Evolutionary conservation across 2,888 invertebrate genomes (phyloP).

Genomic region (Temnothorax ravouxi): DNA sequence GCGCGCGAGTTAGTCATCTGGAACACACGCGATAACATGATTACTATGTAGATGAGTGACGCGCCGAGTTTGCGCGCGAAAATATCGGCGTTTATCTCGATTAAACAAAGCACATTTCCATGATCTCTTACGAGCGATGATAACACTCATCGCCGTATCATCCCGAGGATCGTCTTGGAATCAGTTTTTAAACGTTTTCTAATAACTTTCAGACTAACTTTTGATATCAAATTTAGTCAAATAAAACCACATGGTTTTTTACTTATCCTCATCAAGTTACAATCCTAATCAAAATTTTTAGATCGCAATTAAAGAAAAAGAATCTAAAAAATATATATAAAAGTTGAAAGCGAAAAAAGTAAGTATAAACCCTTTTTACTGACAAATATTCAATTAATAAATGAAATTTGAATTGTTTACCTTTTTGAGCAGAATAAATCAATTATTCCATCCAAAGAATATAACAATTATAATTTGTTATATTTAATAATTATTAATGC

Average conservation of each 20-base stretch:
- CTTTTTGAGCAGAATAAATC: not conserved
- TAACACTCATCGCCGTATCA: constrained; percentile 4
- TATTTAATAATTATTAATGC: not conserved
- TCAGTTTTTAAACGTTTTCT: not conserved
- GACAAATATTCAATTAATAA: not conserved
- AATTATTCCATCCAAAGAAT: not conserved
- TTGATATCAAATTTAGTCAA: not conserved
- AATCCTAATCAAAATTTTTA: not conserved
- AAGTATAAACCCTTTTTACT: not conserved
- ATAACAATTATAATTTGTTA: not conserved
- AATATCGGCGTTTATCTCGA: constrained; percentile 27
- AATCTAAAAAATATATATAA: not conserved
- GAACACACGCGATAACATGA: constrained; percentile 41
- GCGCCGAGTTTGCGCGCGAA: constrained; percentile 13
- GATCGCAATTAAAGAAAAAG: not conserved
- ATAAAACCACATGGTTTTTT: not conserved
- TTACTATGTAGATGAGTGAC: constrained; percentile 39
- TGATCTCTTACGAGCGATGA: constrained; percentile 2
- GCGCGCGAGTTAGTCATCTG: constrained; percentile 40
- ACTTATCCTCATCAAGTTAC: not conserved
- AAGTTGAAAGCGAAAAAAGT: too few species aligned
- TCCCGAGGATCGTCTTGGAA: not conserved
- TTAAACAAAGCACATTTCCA: constrained; percentile 26
- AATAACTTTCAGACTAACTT: not conserved
- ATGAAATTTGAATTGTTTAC: not conserved